Percentiles rank a stretch among this genome's conserved stretches.
Evolutionary conservation across 2,797 vertebrate species (phyloP).

Genomic region (Coracias cyanogaster): DNA sequence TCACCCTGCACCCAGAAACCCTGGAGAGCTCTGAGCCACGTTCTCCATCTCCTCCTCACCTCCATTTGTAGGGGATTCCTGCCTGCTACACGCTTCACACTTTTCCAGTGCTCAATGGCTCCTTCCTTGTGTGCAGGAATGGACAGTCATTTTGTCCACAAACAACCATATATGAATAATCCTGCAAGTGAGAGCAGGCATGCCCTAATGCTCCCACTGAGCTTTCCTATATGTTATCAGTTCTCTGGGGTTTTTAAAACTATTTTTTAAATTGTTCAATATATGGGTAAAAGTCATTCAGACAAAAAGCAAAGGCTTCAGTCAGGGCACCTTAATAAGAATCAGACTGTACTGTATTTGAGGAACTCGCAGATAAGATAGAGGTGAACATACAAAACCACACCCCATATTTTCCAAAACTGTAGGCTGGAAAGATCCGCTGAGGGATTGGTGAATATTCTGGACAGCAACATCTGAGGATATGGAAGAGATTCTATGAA

Average conservation of each 20-base stretch:
- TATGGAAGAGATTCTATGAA: not conserved
- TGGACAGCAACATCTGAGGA: not conserved
- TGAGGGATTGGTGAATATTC: not conserved
- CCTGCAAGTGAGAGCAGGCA: not conserved
- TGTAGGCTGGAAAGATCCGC: not conserved
- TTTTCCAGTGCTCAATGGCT: not conserved
- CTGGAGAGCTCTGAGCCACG: not conserved
- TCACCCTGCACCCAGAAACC: not conserved
- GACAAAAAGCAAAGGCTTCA: not conserved
- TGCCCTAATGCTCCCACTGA: not conserved
- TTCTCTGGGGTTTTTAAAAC: not conserved
- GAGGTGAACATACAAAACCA: not conserved
- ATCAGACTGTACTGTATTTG: not conserved
- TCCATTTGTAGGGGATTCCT: not conserved
- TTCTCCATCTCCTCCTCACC: not conserved
- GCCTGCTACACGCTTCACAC: not conserved
- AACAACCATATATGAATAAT: not conserved
- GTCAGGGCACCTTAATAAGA: not conserved
- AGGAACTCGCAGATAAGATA: not conserved
- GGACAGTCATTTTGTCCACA: not conserved
- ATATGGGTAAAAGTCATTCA: not conserved
- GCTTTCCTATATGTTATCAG: rapidly evolving
- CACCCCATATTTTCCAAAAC: not conserved
- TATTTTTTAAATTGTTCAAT: not conserved
- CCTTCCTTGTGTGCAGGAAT: not conserved